Percentiles rank a stretch among this genome's conserved stretches.
phyloP scores from a whole-genome alignment of 2,797 vertebrate species.

The Mus caroli region DNA sequence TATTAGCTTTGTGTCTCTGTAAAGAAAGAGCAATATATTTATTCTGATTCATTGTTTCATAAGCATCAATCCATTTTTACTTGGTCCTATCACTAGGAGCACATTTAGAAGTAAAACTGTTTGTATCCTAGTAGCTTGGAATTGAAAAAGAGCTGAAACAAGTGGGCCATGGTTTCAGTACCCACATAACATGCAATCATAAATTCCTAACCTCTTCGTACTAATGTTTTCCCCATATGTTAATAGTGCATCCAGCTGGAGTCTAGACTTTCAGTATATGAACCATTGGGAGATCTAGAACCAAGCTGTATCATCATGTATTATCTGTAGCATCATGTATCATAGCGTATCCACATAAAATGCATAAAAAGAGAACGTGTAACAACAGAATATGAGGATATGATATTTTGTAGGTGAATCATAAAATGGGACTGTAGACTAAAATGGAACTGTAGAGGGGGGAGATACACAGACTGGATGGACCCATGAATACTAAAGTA shows the following conservation, averaged over 20 bases:
- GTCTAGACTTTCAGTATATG: background rate
- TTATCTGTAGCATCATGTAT: background rate
- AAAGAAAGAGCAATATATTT: background rate
- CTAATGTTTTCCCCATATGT: background rate
- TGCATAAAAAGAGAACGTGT: background rate
- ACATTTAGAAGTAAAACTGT: background rate
- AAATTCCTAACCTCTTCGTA: background rate
- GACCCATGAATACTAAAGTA: background rate
- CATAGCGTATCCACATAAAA: background rate
- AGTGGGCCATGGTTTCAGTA: background rate
- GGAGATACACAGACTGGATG: background rate
- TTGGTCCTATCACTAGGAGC: background rate
- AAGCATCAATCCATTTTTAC: background rate
- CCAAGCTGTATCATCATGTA: background rate
- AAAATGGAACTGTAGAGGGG: background rate
- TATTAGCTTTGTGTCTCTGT: background rate
- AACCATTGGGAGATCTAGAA: background rate
- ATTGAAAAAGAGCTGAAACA: background rate
- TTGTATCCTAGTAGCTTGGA: background rate
- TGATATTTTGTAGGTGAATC: background rate
- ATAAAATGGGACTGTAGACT: background rate
- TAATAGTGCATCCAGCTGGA: background rate
- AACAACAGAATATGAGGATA: background rate
- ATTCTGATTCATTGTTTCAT: background rate
- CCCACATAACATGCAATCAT: background rate